These are phyloP conservation scores for Dasyprocta punctata DNA, from an alignment of 2,113 vertebrate genomes.

Conservation along the genomic window DNA sequence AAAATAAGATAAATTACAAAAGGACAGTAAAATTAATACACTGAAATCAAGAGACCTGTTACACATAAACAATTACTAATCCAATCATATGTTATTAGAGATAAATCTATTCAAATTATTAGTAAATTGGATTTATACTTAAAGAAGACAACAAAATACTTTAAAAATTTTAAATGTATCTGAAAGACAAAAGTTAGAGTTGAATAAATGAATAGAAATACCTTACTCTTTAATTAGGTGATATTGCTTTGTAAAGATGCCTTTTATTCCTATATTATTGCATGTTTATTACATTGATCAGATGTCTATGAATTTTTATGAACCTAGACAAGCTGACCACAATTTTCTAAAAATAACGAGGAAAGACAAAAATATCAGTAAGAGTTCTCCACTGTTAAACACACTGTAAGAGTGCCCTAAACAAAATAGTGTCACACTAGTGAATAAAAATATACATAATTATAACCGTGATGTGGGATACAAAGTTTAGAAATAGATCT, in stretches of 20 bases:
- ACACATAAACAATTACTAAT: neutral
- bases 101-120: neutral
- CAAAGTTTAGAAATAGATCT: neutral
- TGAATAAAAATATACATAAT: neutral
- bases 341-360: neutral
- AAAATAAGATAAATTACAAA: neutral
- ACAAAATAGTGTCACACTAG: neutral
- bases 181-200: neutral
- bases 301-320: neutral
- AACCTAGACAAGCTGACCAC: neutral
- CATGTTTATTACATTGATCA: neutral
- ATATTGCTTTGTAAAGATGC: neutral
- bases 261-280: neutral
- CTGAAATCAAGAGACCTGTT: neutral
- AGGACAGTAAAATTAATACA: neutral
- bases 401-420: neutral
- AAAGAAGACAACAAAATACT: neutral
- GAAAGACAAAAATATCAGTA: neutral
- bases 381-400: neutral
- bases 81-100: neutral
- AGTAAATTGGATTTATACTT: neutral
- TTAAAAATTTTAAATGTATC: neutral
- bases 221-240: neutral
- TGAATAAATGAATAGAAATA: neutral
- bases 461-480: neutral